Evolutionary conservation across 2,113 vertebrate genomes (phyloP).

Genomic region (Perca fluviatilis): DNA sequence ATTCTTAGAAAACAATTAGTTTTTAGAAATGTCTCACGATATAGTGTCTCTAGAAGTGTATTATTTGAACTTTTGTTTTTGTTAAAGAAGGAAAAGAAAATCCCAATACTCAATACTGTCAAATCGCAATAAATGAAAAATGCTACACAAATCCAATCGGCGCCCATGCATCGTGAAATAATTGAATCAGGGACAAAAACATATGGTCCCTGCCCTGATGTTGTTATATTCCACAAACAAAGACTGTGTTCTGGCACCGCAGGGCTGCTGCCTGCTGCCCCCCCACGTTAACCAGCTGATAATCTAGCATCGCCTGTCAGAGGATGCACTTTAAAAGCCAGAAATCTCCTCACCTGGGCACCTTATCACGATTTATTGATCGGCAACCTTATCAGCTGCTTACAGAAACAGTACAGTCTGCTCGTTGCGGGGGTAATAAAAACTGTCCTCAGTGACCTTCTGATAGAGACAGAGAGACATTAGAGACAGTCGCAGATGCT

Average conservation of each 20-base stretch:
- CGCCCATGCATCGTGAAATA: too few species aligned
- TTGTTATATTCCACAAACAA: background rate
- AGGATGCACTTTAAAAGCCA: background rate
- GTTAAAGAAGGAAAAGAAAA: too few species aligned
- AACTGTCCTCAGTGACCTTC: background rate
- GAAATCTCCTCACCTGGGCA: background rate
- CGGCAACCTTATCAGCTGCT: background rate
- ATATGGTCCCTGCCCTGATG: too few species aligned
- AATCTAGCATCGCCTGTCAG: background rate
- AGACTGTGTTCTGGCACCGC: background rate
- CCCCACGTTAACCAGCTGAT: background rate
- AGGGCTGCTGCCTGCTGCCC: background rate
- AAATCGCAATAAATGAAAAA: too few species aligned
- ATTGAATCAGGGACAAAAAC: too few species aligned
- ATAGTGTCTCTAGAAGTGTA: too few species aligned
- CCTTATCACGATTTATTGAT: slow-evolving; percentile 28
- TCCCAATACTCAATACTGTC: too few species aligned
- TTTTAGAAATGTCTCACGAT: too few species aligned
- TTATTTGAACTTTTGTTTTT: too few species aligned
- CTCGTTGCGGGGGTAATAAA: background rate
- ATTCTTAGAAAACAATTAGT: too few species aligned
- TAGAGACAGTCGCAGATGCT: slow-evolving; percentile 50
- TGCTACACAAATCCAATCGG: too few species aligned
- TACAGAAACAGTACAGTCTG: slow-evolving; percentile 1
- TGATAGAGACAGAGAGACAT: background rate